These are phyloP conservation scores for Stenotaenia linearis DNA, from an alignment of 2,888 invertebrate species.

Conservation along the genomic window DNA sequence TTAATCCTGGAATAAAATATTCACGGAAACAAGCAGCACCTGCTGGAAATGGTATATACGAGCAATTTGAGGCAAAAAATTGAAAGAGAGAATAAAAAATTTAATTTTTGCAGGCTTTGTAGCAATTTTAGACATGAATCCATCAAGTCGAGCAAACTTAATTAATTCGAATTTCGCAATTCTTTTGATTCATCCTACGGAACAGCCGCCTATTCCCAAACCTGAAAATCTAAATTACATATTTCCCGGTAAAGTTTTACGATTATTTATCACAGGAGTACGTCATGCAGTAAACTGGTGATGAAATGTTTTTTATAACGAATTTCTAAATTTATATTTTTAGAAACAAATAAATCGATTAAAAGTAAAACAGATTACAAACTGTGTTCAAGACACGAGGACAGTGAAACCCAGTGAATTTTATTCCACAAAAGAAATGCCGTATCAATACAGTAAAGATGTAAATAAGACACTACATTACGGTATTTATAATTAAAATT, in stretches of 20 bases:
- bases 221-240: neutral
- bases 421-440: neutral
- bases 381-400: neutral
- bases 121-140: conserved; percentile 19
- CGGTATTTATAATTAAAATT: neutral
- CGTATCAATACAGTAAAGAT: neutral
- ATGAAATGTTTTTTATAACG: neutral
- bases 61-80: neutral
- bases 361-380: neutral
- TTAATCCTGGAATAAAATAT: neutral
- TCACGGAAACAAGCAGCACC: neutral
- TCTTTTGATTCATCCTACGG: neutral
- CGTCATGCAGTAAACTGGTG: neutral
- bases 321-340: neutral
- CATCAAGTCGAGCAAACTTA: neutral
- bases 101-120: neutral
- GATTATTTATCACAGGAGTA: conserved; percentile 22
- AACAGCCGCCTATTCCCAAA: neutral
- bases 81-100: neutral
- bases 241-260: neutral
- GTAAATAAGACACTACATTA: neutral
- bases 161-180: conserved; percentile 10
- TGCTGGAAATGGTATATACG: neutral
- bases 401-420: neutral
- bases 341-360: neutral